Base-by-base conservation (phyloP, 1,140 invertebrate genomes). In the Heliothis subflexa region DNA sequence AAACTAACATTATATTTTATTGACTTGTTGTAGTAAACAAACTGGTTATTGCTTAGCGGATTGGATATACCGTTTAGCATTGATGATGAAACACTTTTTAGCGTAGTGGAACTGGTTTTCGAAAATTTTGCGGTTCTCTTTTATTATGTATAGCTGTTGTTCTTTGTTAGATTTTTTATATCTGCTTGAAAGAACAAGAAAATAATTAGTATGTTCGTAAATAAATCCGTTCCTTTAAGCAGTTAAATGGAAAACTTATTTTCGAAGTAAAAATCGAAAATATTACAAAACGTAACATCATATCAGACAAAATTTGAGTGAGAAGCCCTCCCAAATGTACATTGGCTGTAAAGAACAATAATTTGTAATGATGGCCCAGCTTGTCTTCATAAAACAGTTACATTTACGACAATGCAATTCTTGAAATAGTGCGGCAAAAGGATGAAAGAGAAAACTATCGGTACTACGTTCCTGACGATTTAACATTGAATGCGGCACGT, bases 11-110 rank as follows among this genome's bases (percentile, higher is more conserved):
- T 40, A 70, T 55, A 71, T 71, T 70, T 70, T 71, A 55, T 71
- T 33, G 28, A 55, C 25, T 40, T 71, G 25, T 40, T 55, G 68
- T 71, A 71, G 49, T 70, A 70, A 70, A 70, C 66, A 50, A 40
- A 71, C 68, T 40, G 68, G 68, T 71, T 71, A 70, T 70, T 70
- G 47, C 50, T 71, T 55, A 40, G 68, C 68, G 50, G 68, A 71
- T 71, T 55, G 68, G 14, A 18, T n/a, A 54, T 71, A 71, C 68
- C 68, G 68, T 71, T 71, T 71, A 54, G 68, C 21, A 33, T 9
- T 54, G 49, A 71, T 71, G 68, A 71, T 55, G 68, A 55, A 71
- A 55, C 9, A 33, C 55, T 71, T 71, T 71, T 55, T 71, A 50
- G 28, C 28, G n/a, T 70, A 28, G 66, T 10, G 14, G 21, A 52